These are phyloP conservation scores for Crypturellus tataupa DNA, from an alignment of 2,797 vertebrate genomes.

Conservation along the genomic window DNA sequence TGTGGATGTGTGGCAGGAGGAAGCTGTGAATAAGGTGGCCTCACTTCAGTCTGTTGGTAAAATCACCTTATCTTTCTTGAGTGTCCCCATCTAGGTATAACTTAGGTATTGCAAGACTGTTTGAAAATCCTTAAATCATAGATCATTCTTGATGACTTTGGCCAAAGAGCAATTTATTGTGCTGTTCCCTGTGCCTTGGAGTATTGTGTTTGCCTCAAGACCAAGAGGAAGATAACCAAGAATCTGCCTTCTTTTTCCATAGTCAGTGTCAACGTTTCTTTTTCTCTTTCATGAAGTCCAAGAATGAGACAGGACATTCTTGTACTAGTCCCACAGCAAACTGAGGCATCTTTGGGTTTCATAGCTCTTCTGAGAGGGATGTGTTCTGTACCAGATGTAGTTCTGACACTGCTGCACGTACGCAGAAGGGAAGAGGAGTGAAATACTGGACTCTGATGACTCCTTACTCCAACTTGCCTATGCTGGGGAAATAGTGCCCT, in stretches of 20 bases:
- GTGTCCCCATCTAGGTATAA: background rate
- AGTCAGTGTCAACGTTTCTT: background rate
- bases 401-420: background rate
- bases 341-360: background rate
- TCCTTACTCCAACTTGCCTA: background rate
- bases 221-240: background rate
- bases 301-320: background rate
- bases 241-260: background rate
- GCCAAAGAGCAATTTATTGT: background rate
- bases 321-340: background rate
- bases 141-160: background rate
- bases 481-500: accelerated
- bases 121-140: background rate
- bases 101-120: background rate
- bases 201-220: background rate
- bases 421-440: background rate
- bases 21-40: background rate
- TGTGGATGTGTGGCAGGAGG: accelerated
- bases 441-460: background rate
- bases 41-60: background rate
- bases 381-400: background rate
- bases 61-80: background rate
- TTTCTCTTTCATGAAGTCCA: background rate
- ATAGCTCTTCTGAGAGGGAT: background rate
- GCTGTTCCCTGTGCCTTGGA: background rate